phyloP scores from a whole-genome alignment of 1,140 invertebrate genomes.

The Meloidogyne hapla region DNA sequence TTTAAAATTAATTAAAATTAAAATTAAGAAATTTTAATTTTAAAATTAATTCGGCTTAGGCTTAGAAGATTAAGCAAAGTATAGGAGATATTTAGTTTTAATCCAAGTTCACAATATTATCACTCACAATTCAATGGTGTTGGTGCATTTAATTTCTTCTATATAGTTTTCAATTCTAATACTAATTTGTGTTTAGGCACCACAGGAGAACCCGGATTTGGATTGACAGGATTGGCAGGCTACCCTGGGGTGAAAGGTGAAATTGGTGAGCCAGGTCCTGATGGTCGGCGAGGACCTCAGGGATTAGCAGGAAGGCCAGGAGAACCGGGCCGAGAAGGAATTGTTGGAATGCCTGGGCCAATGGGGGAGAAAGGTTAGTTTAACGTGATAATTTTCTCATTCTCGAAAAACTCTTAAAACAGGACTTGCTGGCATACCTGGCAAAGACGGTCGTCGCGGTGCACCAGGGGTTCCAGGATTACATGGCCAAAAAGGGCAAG shows the following conservation, averaged over 20 bases:
- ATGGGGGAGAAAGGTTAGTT: constrained; percentile 40
- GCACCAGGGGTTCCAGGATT: constrained; percentile 32
- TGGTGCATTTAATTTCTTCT: constrained; percentile 8
- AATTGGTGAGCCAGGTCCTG: constrained; percentile 23
- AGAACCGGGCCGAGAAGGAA: constrained; percentile 41
- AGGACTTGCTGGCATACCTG: constrained; percentile 47
- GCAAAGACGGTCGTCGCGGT: constrained; percentile 36
- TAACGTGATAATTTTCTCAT: background rate
- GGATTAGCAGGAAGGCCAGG: constrained; percentile 39
- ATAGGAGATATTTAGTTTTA: too few relatives aligned
- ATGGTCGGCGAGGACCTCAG: constrained; percentile 32
- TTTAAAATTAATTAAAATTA: too few relatives aligned
- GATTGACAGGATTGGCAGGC: constrained; percentile 65
- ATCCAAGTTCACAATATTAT: too few relatives aligned
- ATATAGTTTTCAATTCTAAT: background rate
- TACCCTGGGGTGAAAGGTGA: constrained; percentile 40
- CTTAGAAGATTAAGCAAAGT: too few relatives aligned
- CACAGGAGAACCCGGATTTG: constrained; percentile 55
- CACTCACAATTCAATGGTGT: too few relatives aligned
- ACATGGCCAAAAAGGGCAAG: constrained; percentile 19
- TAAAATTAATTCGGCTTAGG: too few relatives aligned
- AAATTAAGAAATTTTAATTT: too few relatives aligned
- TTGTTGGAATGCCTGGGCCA: constrained; percentile 45
- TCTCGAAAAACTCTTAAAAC: background rate
- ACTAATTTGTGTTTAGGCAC: constrained; percentile 17